Conservation (phyloP, 2,113 vertebrate species). For the Fulica atra region DNA sequence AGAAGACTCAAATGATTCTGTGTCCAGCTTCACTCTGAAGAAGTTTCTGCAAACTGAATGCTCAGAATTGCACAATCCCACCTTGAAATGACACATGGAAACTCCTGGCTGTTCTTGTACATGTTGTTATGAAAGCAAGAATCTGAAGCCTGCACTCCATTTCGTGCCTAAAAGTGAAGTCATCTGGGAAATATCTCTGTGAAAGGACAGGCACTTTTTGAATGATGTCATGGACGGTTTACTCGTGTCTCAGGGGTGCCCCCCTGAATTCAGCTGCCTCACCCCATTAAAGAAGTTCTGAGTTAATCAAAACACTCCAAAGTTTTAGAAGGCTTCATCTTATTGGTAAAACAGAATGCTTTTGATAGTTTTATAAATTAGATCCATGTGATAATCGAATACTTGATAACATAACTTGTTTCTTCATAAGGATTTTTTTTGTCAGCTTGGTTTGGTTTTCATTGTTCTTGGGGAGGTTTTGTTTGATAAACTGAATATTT, state of each 20-base stretch:
- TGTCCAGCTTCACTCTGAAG: not conserved
- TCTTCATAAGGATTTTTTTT: not conserved
- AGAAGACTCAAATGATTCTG: not conserved
- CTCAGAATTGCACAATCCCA: not conserved
- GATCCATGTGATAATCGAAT: not conserved
- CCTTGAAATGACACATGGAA: not conserved
- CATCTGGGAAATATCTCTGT: not conserved
- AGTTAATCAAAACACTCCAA: not conserved
- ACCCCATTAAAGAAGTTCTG: not conserved
- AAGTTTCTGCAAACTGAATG: not conserved
- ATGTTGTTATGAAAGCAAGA: not conserved
- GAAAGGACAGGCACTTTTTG: not conserved
- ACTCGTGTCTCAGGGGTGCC: not conserved
- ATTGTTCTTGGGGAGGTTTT: not conserved
- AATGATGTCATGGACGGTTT: accelerated
- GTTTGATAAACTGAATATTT: not conserved
- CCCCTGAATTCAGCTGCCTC: not conserved
- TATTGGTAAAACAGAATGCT: not conserved
- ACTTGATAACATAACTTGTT: not conserved
- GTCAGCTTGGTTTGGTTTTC: not conserved
- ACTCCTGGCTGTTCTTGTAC: not conserved
- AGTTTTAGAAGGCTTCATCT: not conserved
- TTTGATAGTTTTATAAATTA: not conserved
- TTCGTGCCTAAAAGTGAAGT: not conserved
- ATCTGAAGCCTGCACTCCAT: not conserved